phyloP scores from a whole-genome alignment of 2,888 invertebrate species.

The Lasiommata megera region DNA sequence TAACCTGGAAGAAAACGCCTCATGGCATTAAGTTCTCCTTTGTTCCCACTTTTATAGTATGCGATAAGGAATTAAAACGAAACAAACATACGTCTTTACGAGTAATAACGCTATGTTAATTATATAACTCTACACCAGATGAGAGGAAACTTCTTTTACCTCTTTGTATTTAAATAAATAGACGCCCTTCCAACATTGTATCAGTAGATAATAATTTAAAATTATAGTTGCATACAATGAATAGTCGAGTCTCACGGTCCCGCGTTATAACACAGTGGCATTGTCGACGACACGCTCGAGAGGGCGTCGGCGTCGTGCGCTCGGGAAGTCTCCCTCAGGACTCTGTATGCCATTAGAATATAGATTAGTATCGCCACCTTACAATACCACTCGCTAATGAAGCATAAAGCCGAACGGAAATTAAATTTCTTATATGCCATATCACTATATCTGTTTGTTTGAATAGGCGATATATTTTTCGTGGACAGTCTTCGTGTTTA shows the following conservation, averaged over 20 bases:
- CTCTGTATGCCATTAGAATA: constrained; percentile 63
- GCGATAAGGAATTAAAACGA: no score
- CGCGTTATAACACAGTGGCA: constrained; percentile 65
- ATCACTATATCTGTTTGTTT: constrained; percentile 27
- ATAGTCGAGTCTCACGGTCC: constrained; percentile 62
- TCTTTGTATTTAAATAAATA: constrained; percentile 17
- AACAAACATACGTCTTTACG: no score
- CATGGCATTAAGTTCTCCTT: no score
- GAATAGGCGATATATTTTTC: constrained; percentile 24
- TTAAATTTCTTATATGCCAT: constrained; percentile 26
- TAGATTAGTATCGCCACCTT: constrained; percentile 62
- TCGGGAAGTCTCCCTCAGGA: constrained; percentile 64
- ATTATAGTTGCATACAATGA: constrained; percentile 49
- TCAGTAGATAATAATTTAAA: constrained; percentile 34
- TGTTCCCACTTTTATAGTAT: no score
- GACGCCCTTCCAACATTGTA: constrained; percentile 14
- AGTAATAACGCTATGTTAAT: background rate
- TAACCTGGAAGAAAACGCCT: background rate
- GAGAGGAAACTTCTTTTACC: constrained; percentile 4
- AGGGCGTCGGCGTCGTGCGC: constrained; percentile 43
- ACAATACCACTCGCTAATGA: constrained; percentile 60
- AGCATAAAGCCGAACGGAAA: constrained; percentile 41
- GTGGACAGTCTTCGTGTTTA: constrained; percentile 21
- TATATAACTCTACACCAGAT: background rate
- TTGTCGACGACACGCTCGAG: constrained; percentile 68